Base-by-base conservation (phyloP, 2,888 invertebrate species). In the Holacanthella duospinosa region DNA sequence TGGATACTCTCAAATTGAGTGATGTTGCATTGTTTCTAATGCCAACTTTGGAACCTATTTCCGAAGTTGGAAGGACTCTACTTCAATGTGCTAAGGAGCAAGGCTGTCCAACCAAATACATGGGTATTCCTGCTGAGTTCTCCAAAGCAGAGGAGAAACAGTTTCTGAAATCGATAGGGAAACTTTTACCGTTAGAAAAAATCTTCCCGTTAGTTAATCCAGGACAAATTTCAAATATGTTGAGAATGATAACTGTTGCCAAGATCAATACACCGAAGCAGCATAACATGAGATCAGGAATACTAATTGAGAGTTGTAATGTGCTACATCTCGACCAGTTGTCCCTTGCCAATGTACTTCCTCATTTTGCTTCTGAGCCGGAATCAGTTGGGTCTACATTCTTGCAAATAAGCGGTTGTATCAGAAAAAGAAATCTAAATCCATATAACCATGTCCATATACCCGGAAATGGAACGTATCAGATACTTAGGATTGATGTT, bases 391-490 rank as follows among this genome's bases (percentile, higher is more conserved):
- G 90, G 9, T 85, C 83, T 21, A 62, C 60, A 25, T 29, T 69
- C 9, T 78, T 93, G 36, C 86, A 88, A 78, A 81, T 96, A 1
- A 86, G 87, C 57, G 99, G 97, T 1, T 95, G 88, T 77, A 77
- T 99, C 59, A 82, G 93, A 72, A 93, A 94, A 0, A 83, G 84
- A 75, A 81, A 87, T 2, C 78, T 97, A 60, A 88, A 88, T 75
- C 93, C 90, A 0, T 94, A 97, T 78, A 83, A 87, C 66, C 80
- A 96, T 61, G 82, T 99, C 27, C 93, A 99, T 75, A 83, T 99
- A 61, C 87, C 92, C 55, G 95, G 95, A 0, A 82, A 91, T 74
- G 96, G 96, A 9, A 92, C 95, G 75, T 97, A 88, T 76, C 95
- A 95, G 80, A 85, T 99, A 84, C 80, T 82, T 0, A 84, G 86